Base-by-base conservation (phyloP, 1,140 invertebrate genomes). In the Pseudomyrmex flavicornis region DNA sequence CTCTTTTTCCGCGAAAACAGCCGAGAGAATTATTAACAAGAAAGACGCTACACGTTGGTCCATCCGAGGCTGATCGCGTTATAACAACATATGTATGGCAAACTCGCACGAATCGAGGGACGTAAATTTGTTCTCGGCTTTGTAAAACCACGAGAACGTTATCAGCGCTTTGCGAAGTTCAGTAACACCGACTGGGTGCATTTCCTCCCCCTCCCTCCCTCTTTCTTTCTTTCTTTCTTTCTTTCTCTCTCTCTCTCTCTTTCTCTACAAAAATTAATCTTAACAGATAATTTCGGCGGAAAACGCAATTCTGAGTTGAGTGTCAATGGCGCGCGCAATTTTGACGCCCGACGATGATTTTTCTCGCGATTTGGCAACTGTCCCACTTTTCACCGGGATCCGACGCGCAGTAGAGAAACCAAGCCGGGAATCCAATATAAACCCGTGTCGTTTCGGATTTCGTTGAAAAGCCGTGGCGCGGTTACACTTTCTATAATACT, bases 381-480 rank as follows among this genome's bases (percentile, higher is more conserved):
- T 75, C 85, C 86, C 82, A 75, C 54, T 85, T 87, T 87, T 74
- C 82, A 65, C 54, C 82, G 59, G 82, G 75, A 58, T 62, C 82
- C 35, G 82, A 74, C 76, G 82, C 86, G 85, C 65, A 87, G 75
- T 82, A 87, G 62, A 74, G 77, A 56, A 46, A 22, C 79, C 50
- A 13, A 35, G 35, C 35, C 35, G 50, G 70, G 68, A 76, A 80
- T 77, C 76, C 44, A 68, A 79, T 82, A 74, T 82, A 73, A 84
- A 84, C 69, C 69, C 82, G 58, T 13, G 50, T 50, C 61, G 65
- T 72, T 80, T 87, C 82, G 54, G 61, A 87, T 87, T 83, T 84
- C 72, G 59, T 84, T 22, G 20, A 20, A 63, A 54, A 72, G 79
- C 46, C 54, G n/a, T 48, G 5, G 1, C 17, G 17, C 72, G 56